Evolutionary conservation across 2,113 vertebrate genomes (phyloP).

Genomic region (Erinaceus europaeus): DNA sequence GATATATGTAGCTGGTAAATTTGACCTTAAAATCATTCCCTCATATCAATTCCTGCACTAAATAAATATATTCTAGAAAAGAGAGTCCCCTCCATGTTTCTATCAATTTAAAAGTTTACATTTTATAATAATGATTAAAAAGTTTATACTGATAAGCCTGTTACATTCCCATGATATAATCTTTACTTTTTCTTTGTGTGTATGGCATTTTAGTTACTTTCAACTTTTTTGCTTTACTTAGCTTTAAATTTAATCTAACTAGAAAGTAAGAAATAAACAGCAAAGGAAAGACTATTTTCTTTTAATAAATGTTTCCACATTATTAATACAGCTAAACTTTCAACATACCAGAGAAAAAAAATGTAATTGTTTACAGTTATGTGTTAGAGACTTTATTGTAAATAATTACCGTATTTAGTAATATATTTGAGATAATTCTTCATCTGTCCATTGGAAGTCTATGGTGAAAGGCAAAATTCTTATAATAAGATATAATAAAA

Average conservation of each 20-base stretch:
- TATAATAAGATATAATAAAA: conserved; percentile 43
- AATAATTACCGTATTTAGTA: not conserved
- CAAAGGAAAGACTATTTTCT: too few relatives aligned
- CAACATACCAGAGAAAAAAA: not conserved
- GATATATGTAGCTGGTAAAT: not conserved
- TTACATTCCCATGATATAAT: too few relatives aligned
- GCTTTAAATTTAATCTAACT: too few relatives aligned
- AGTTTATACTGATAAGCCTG: not conserved
- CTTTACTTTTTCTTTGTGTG: too few relatives aligned
- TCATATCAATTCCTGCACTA: not conserved
- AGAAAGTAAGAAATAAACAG: too few relatives aligned
- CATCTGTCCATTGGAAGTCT: conserved; percentile 20
- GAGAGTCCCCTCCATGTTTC: not conserved
- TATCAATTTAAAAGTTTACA: not conserved
- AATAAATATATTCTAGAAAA: not conserved
- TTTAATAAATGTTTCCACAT: too few relatives aligned
- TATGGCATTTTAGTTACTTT: too few relatives aligned
- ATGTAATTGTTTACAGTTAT: not conserved
- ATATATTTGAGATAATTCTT: conserved; percentile 27
- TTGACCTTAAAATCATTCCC: not conserved
- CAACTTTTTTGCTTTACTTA: too few relatives aligned
- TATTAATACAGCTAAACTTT: too few relatives aligned
- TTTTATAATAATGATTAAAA: not conserved
- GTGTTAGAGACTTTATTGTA: conserved; percentile 2
- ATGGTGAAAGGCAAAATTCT: conserved; percentile 30